Evolutionary conservation across 92 coral and sea anemone genomes (phyloP), one percentile per base, ranked within the genome.

Genomic region (Paragorgia papillata): DNA sequence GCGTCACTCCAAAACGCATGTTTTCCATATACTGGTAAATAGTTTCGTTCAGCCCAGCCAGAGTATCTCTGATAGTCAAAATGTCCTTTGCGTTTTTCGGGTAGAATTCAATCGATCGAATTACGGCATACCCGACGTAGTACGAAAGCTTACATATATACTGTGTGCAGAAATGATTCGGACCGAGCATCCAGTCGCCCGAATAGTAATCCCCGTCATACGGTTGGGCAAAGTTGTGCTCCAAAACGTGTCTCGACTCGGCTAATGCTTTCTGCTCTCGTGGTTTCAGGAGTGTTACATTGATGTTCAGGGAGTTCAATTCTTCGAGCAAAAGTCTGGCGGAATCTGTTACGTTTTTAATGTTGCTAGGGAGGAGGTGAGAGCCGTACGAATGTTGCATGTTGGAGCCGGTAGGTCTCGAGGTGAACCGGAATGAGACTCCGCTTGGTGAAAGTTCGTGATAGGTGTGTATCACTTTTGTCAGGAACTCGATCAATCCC

Each of bases 151-250:
- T 24, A 34, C 92, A 92, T 31, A 92, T 89, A 17, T 85, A 80
- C 49, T 90, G 96, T 86, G 90, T 82, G 63, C 97, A 92, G 51
- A 89, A 90, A 41, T 90, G 28, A 57, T 89, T 87, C 0, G 96
- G 97, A 2, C 97, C 97, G 59, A 92, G 79, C 9, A 92, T 79
- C 69, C 79, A 92, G 65, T 83, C 92, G 0, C 97, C 97, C 0
- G 90, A 84, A 61, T 87, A 92, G 68, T 92, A 92, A 32, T 85
- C 83, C 2, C 76, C 84, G 31, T 87, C 94, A 15, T 74, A 90
- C 7, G 96, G 92, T 22, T 66, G 58, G 21, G 85, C 97, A 43
- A 92, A 92, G 28, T 78, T 82, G 84, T 82, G 80, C 40, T 85
- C 59, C 7, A 89, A 63, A 48, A 57, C 90, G 54, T 92, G 96